Conservation (phyloP, 1,140 invertebrate genomes). For the Ips nitidus region DNA sequence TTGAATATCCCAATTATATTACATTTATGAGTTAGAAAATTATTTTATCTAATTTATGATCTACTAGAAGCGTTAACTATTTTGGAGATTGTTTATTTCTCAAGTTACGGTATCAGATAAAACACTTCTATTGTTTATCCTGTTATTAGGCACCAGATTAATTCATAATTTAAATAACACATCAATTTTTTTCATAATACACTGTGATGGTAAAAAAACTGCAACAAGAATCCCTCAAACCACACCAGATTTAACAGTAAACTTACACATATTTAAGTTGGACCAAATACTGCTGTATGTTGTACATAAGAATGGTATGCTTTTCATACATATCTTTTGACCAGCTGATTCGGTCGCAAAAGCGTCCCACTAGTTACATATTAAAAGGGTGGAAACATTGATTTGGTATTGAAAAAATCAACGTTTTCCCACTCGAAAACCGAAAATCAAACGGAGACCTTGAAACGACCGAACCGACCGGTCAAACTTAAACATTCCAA, state of each 20-base stretch:
- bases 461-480: conserved; percentile 25
- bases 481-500: conserved; percentile 55
- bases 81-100: too few relatives aligned
- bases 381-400: neutral
- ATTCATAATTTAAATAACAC: too few relatives aligned
- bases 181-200: too few relatives aligned
- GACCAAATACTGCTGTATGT: conserved; percentile 53
- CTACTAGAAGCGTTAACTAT: too few relatives aligned
- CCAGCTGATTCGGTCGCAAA: conserved; percentile 22
- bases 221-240: conserved; percentile 35
- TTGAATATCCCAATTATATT: too few relatives aligned
- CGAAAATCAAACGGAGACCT: conserved; percentile 42
- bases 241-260: conserved; percentile 50
- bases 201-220: neutral
- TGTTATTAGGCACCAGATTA: too few relatives aligned
- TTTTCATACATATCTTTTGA: conserved; percentile 54
- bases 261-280: conserved; percentile 54
- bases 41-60: too few relatives aligned
- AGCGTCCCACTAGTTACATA: neutral
- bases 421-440: neutral
- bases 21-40: too few relatives aligned
- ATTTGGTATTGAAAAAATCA: neutral
- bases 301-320: conserved; percentile 53
- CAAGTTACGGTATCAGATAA: too few relatives aligned
- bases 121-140: too few relatives aligned